Percentiles rank a stretch among this genome's conserved stretches.
Conservation (phyloP, 1,140 invertebrate genomes). For the Caerostris darwini region DNA sequence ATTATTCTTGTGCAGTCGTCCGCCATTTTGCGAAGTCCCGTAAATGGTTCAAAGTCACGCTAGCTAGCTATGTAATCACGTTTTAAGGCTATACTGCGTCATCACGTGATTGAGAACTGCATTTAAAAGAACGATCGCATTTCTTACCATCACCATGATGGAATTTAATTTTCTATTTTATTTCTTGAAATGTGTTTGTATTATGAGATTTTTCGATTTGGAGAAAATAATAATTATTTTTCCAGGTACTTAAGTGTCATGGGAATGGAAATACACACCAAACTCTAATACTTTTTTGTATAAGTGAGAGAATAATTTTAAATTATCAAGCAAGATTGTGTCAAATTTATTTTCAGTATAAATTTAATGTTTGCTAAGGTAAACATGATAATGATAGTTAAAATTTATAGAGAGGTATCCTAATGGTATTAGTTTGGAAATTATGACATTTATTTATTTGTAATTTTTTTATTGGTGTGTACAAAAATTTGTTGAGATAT, state of each 20-base stretch:
- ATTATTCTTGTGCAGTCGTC: slow-evolving; percentile 36
- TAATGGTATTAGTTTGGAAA: too few species aligned
- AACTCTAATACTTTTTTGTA: too few species aligned
- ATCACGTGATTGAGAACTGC: neutral
- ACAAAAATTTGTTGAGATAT: too few species aligned
- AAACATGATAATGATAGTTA: too few species aligned
- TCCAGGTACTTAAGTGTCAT: neutral
- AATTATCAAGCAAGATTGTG: too few species aligned
- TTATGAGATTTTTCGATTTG: slow-evolving; percentile 10
- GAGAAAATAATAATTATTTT: neutral
- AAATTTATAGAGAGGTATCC: too few species aligned
- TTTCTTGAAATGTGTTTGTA: neutral
- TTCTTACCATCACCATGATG: slow-evolving; percentile 1
- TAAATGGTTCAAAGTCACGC: slow-evolving; percentile 67
- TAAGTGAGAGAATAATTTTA: too few species aligned
- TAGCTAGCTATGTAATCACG: slow-evolving; percentile 52
- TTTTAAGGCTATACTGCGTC: slow-evolving; percentile 54
- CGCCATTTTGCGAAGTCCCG: slow-evolving; percentile 52
- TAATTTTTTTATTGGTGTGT: too few species aligned
- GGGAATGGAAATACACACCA: neutral
- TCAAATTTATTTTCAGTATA: too few species aligned
- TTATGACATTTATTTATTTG: too few species aligned
- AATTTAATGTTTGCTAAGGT: too few species aligned
- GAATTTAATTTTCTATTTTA: neutral
- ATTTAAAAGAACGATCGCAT: slow-evolving; percentile 45